phyloP scores from a whole-genome alignment of 2,888 invertebrate species.

The Eupithecia centaureata region DNA sequence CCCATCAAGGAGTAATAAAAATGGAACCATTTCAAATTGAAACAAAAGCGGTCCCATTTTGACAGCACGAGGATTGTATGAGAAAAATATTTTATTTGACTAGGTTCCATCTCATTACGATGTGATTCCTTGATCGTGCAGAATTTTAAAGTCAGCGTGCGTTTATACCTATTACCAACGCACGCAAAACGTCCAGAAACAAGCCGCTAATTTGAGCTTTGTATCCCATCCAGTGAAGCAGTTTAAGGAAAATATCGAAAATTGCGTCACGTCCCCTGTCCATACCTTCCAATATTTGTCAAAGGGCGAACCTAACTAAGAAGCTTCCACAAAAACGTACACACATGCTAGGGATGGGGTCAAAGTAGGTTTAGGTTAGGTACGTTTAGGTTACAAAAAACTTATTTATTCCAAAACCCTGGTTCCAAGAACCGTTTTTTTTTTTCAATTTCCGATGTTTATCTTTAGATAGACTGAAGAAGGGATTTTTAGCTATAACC shows the following conservation, averaged over 20 bases:
- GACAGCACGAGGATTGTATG: background rate
- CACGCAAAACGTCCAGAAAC: background rate
- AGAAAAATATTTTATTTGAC: background rate
- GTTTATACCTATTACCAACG: background rate
- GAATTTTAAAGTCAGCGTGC: too few relatives aligned
- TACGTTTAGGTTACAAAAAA: background rate
- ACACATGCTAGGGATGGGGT: constrained; percentile 26
- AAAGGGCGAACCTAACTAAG: constrained; percentile 44
- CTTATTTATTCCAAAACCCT: background rate
- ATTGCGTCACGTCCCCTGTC: constrained; percentile 39
- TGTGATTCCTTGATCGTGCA: too few relatives aligned
- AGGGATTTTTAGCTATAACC: too few relatives aligned
- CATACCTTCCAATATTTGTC: constrained; percentile 45
- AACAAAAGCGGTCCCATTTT: background rate
- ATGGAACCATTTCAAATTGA: background rate
- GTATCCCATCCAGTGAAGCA: background rate
- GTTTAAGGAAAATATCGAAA: constrained; percentile 36
- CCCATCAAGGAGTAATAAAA: background rate
- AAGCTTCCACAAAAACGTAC: constrained; percentile 36
- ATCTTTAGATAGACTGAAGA: background rate
- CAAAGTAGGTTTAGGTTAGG: background rate
- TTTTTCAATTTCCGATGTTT: too few relatives aligned
- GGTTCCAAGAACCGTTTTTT: too few relatives aligned
- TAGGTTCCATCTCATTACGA: too few relatives aligned
- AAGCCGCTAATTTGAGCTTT: background rate